Evolutionary conservation across 2,888 invertebrate genomes (phyloP).

Genomic region (Brachylomia viminalis): DNA sequence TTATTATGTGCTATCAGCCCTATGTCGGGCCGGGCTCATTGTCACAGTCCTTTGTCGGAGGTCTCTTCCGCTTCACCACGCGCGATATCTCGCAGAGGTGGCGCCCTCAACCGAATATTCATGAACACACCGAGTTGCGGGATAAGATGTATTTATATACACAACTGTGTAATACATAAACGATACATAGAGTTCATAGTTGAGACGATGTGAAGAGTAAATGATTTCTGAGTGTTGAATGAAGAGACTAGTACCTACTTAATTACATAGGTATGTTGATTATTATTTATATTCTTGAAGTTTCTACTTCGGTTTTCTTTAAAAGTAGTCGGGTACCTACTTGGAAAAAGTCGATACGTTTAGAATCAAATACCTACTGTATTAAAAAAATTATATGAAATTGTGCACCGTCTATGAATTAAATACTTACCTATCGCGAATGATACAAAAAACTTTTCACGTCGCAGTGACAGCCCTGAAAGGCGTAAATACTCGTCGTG

Average conservation of each 20-base stretch:
- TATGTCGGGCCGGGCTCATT: constrained; percentile 78
- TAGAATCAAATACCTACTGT: not conserved
- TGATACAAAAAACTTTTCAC: not conserved
- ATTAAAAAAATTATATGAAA: not conserved
- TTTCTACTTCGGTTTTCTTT: not conserved
- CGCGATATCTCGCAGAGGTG: constrained; percentile 82
- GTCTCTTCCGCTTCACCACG: constrained; percentile 88
- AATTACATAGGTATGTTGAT: not conserved
- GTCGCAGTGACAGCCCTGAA: constrained; percentile 49
- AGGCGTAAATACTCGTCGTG: constrained; percentile 40
- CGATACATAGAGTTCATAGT: constrained; percentile 26
- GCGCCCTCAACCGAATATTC: constrained; percentile 79
- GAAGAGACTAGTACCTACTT: too few relatives aligned
- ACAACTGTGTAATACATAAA: constrained; percentile 43
- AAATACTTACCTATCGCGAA: not conserved
- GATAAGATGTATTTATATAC: constrained; percentile 68
- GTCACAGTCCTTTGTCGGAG: constrained; percentile 88
- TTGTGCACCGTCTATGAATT: not conserved
- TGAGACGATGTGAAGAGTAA: constrained; percentile 5
- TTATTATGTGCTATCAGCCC: constrained; percentile 74
- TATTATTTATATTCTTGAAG: not conserved
- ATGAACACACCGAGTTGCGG: constrained; percentile 74
- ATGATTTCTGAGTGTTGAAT: constrained; percentile 24
- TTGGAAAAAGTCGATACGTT: not conserved
- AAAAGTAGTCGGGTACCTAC: not conserved